phyloP scores from a whole-genome alignment of 2,797 vertebrate species.

The Atherinosoma microstoma region DNA sequence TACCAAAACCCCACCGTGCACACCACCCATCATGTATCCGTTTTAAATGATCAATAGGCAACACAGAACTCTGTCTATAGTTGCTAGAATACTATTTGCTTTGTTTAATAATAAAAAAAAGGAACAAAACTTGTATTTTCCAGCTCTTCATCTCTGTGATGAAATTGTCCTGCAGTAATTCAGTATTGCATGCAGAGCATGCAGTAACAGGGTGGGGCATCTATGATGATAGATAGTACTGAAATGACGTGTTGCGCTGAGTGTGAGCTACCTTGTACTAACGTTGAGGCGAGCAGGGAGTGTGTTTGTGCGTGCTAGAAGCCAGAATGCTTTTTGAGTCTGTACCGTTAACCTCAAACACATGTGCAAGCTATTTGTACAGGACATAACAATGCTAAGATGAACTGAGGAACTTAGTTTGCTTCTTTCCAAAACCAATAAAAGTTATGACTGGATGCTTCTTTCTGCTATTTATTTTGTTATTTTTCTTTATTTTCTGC shows the following conservation, averaged over 20 bases:
- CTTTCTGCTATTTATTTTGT: constrained; percentile 7
- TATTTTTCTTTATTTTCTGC: constrained; percentile 12
- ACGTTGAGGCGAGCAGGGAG: constrained; percentile 69
- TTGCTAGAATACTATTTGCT: constrained; percentile 16
- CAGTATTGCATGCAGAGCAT: constrained; percentile 61
- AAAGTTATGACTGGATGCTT: constrained; percentile 79
- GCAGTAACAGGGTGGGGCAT: constrained; percentile 52
- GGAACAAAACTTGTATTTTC: constrained; percentile 26
- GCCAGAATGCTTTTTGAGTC: constrained; percentile 76
- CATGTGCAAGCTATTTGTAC: constrained; percentile 83
- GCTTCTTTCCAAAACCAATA: constrained; percentile 88
- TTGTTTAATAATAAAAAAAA: constrained; percentile 16
- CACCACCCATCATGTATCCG: constrained; percentile 21
- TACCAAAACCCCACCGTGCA: constrained; percentile 38
- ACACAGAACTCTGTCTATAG: constrained; percentile 12
- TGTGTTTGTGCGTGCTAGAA: constrained; percentile 69
- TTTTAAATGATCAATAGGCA: constrained; percentile 25
- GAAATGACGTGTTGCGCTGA: constrained; percentile 70
- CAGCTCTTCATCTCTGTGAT: constrained; percentile 44
- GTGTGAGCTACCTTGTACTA: constrained; percentile 57
- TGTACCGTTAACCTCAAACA: constrained; percentile 78
- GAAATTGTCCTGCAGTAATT: constrained; percentile 50
- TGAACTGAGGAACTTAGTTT: constrained; percentile 81
- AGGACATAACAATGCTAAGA: constrained; percentile 78
- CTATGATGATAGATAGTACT: constrained; percentile 52